phyloP scores from a whole-genome alignment of 1,140 invertebrate genomes.

The Zaprionus camerounensis region DNA sequence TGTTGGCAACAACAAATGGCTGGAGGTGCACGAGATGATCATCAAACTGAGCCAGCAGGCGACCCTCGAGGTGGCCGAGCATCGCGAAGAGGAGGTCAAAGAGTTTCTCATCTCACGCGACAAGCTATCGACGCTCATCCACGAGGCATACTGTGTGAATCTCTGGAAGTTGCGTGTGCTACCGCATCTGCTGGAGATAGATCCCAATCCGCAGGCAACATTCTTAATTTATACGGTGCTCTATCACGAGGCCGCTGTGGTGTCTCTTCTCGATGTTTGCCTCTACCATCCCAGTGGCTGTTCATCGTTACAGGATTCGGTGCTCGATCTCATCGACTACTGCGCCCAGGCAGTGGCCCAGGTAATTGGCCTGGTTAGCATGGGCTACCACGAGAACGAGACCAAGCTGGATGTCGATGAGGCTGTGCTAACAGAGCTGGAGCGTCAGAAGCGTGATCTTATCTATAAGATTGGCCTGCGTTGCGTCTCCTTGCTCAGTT shows the following conservation, averaged over 20 bases:
- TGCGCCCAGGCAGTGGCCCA: slow-evolving; percentile 86
- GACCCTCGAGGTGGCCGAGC: slow-evolving; percentile 88
- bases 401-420: slow-evolving; percentile 84
- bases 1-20: slow-evolving; percentile 86
- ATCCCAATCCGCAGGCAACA: slow-evolving; percentile 87
- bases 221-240: slow-evolving; percentile 90
- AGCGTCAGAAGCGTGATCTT: slow-evolving; percentile 87
- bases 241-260: slow-evolving; percentile 89
- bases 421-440: slow-evolving; percentile 86
- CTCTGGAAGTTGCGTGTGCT: slow-evolving; percentile 91
- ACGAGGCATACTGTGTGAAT: slow-evolving; percentile 90
- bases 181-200: slow-evolving; percentile 88
- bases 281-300: slow-evolving; percentile 90
- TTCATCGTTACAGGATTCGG: slow-evolving; percentile 88
- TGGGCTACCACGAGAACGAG: slow-evolving; percentile 73
- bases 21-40: slow-evolving; percentile 90
- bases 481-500: slow-evolving; percentile 89
- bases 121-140: slow-evolving; percentile 88
- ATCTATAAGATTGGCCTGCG: slow-evolving; percentile 90
- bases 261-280: slow-evolving; percentile 90
- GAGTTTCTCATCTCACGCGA: slow-evolving; percentile 85
- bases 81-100: slow-evolving; percentile 90
- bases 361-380: slow-evolving; percentile 85
- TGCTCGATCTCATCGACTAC: slow-evolving; percentile 91
- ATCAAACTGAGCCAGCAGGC: slow-evolving; percentile 92